phyloP scores from a whole-genome alignment of 2,888 invertebrate species.

The Anthophora plumipes region DNA sequence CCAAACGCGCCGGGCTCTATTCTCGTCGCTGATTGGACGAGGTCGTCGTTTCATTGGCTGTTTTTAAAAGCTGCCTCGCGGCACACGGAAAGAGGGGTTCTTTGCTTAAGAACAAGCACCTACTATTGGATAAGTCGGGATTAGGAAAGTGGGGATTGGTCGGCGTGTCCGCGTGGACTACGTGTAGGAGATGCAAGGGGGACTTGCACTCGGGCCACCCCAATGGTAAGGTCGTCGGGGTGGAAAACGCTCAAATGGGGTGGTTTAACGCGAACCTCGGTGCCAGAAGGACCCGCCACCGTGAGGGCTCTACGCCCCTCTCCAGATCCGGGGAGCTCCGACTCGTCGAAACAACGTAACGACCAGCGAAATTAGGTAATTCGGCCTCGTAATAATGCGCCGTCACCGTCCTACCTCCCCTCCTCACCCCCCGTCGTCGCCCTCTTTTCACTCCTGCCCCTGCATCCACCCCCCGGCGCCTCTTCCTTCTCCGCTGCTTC shows the following conservation, averaged over 20 bases:
- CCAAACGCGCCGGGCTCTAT: conserved; percentile 19
- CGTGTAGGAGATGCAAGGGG: conserved; percentile 51
- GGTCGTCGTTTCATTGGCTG: conserved; percentile 71
- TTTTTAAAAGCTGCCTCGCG: conserved; percentile 75
- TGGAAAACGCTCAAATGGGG: conserved; percentile 85
- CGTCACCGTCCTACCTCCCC: conserved; percentile 69
- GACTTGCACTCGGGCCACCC: conserved; percentile 63
- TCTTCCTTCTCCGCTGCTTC: conserved; percentile 20
- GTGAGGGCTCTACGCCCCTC: conserved; percentile 70
- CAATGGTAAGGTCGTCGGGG: conserved; percentile 83
- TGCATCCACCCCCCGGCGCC: conserved; percentile 15
- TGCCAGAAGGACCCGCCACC: conserved; percentile 83
- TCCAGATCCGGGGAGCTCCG: conserved; percentile 63
- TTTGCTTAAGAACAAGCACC: conserved; percentile 71
- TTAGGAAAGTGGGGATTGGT: conserved; percentile 68
- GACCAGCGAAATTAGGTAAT: conserved; percentile 84
- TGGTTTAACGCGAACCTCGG: conserved; percentile 84
- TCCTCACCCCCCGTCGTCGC: too few species aligned
- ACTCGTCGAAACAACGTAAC: conserved; percentile 83
- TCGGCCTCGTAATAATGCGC: conserved; percentile 84
- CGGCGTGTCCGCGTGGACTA: conserved; percentile 71
- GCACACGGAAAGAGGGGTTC: conserved; percentile 71
- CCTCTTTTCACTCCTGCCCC: conserved; percentile 46
- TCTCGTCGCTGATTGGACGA: conserved; percentile 68
- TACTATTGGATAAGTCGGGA: conserved; percentile 75